These are phyloP conservation scores for Lepus americanus DNA, from an alignment of 2,113 vertebrate genomes.

Conservation along the genomic window DNA sequence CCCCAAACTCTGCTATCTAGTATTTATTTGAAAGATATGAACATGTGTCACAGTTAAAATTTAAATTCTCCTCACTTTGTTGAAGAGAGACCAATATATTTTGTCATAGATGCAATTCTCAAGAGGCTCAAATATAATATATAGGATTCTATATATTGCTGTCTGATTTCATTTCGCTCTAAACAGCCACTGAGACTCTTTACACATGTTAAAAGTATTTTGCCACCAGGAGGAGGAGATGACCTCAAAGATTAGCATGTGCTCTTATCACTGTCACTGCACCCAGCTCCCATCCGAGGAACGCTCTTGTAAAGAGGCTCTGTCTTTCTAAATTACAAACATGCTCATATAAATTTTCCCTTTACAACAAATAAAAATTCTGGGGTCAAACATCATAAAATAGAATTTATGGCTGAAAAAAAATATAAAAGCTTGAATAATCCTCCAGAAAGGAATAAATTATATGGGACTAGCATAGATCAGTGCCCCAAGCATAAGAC, in stretches of 20 bases:
- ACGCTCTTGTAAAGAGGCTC: slow-evolving; percentile 32
- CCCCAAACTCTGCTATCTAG: not conserved
- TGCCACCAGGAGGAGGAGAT: slow-evolving; percentile 18
- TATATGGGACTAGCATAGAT: not conserved
- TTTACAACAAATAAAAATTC: slow-evolving; percentile 68
- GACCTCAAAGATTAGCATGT: slow-evolving; percentile 25
- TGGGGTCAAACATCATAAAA: slow-evolving; percentile 55
- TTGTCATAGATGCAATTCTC: slow-evolving; percentile 10
- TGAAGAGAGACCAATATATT: slow-evolving; percentile 15
- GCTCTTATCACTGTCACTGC: not conserved
- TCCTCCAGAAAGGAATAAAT: slow-evolving; percentile 58
- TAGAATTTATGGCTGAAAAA: slow-evolving; percentile 54
- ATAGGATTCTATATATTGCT: not conserved
- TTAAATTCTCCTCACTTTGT: slow-evolving; percentile 52
- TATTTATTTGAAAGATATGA: slow-evolving; percentile 70
- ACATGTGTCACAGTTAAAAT: slow-evolving; percentile 32
- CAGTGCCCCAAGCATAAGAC: not conserved
- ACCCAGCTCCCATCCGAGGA: not conserved
- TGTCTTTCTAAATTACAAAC: slow-evolving; percentile 63
- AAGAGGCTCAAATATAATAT: not conserved
- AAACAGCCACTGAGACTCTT: not conserved
- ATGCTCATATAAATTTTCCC: slow-evolving; percentile 42
- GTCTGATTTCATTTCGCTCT: slow-evolving; percentile 31
- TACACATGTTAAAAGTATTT: not conserved
- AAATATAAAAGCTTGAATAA: slow-evolving; percentile 51